Evolutionary conservation across 53 echinoderm and acorn worm species (phyloP).

Genomic region (Stichopus horrens): DNA sequence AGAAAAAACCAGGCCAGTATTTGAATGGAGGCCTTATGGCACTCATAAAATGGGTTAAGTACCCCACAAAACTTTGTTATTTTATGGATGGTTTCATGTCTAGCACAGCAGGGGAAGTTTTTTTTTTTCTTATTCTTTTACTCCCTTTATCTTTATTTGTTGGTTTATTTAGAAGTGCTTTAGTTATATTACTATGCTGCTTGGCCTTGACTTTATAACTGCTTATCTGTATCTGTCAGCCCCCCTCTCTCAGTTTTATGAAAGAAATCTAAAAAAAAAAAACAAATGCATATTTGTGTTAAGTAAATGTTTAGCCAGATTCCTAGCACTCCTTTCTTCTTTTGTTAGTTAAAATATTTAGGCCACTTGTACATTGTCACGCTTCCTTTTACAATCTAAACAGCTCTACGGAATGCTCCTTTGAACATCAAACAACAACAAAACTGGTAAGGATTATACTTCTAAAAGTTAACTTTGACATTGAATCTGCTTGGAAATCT

Average conservation of each 20-base stretch:
- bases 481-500: background rate
- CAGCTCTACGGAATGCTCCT: too few relatives aligned
- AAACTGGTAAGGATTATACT: background rate
- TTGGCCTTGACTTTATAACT: constrained; percentile 34
- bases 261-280: background rate
- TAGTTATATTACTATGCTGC: constrained; percentile 2
- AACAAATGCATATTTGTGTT: background rate
- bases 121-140: background rate
- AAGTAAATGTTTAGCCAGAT: constrained; percentile 43
- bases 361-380: constrained; percentile 15
- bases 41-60: constrained; percentile 27
- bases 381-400: background rate
- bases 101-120: constrained; percentile 18
- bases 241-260: background rate
- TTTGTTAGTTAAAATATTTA: constrained; percentile 11
- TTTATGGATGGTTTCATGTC: constrained; percentile 12
- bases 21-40: background rate
- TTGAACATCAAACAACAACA: background rate
- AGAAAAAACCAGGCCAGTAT: background rate
- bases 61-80: constrained; percentile 2
- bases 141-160: constrained; percentile 3
- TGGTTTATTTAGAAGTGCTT: constrained; percentile 32
- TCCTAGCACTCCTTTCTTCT: constrained; percentile 20
- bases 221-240: background rate
- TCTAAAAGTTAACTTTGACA: constrained; percentile 32